These are phyloP conservation scores for Anthopleura sola DNA, from an alignment of 64 coral and sea anemone species.

Conservation along the genomic window DNA sequence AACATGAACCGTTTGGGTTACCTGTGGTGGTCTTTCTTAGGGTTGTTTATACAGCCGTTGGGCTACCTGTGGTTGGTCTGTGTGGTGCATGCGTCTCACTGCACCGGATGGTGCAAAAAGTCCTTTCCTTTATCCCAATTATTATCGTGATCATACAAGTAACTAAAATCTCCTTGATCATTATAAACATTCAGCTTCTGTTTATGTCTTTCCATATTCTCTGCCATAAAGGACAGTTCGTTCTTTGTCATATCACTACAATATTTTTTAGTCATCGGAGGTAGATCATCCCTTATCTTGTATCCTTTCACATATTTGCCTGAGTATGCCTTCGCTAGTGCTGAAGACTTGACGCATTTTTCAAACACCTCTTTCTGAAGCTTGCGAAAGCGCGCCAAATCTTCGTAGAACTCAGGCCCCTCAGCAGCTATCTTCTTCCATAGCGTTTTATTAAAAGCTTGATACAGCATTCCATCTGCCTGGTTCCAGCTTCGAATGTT, in stretches of 20 bases:
- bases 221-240: conserved; percentile 5
- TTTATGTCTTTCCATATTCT: not conserved
- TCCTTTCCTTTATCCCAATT: conserved; percentile 25
- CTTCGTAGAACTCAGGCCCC: conserved; percentile 30
- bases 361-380: not conserved
- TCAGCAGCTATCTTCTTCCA: conserved; percentile 17
- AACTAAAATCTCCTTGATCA: not conserved
- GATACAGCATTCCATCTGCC: conserved; percentile 11
- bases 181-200: not conserved
- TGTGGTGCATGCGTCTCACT: not conserved
- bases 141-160: not conserved
- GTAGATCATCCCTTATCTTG: not conserved
- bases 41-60: not conserved
- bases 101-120: not conserved
- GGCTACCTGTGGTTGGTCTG: not conserved
- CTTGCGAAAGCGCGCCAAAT: conserved; percentile 29
- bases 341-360: not conserved
- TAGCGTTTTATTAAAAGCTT: conserved; percentile 21
- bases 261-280: not conserved
- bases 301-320: conserved; percentile 24
- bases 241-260: conserved; percentile 1
- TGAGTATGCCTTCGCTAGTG: not conserved
- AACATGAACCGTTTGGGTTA: too few relatives aligned
- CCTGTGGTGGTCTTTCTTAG: too few relatives aligned
- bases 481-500: conserved; percentile 43